Conservation (phyloP, 1,140 invertebrate genomes). For the Bombus consobrinus region DNA sequence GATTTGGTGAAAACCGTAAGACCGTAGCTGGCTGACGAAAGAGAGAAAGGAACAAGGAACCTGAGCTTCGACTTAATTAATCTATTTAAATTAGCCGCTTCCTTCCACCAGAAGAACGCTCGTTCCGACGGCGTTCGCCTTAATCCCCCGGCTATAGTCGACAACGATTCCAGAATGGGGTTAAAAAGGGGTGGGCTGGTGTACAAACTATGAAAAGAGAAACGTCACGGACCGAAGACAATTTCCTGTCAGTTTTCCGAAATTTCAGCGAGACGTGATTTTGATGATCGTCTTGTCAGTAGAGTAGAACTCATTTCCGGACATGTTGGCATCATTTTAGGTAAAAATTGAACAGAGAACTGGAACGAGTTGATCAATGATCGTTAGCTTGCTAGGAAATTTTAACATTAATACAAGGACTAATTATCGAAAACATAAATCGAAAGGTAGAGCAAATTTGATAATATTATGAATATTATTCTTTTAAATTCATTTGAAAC, state of each 20-base stretch:
- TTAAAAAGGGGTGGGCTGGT: background rate
- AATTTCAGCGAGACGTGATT: background rate
- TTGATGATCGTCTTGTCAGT: background rate
- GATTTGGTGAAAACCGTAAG: conserved; percentile 52
- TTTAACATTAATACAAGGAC: too few species aligned
- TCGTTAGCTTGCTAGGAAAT: too few species aligned
- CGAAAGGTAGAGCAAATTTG: too few species aligned
- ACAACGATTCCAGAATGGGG: conserved; percentile 16
- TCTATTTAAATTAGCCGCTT: conserved; percentile 73
- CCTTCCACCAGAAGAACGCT: conserved; percentile 48
- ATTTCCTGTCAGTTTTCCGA: conserved; percentile 2
- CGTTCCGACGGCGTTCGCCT: conserved; percentile 16
- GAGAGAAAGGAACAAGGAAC: background rate
- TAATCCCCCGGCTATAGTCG: conserved; percentile 26
- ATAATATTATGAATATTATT: too few species aligned
- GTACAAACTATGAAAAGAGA: conserved; percentile 5
- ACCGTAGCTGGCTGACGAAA: conserved; percentile 16
- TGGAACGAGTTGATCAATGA: background rate
- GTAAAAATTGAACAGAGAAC: background rate
- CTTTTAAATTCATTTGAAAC: too few species aligned
- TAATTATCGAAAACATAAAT: too few species aligned
- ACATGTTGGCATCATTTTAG: background rate
- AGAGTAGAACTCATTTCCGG: background rate
- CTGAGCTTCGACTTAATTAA: conserved; percentile 72
- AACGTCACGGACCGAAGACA: background rate